Evolutionary conservation across 2,888 invertebrate genomes (phyloP).

Genomic region (Alcis repandata): DNA sequence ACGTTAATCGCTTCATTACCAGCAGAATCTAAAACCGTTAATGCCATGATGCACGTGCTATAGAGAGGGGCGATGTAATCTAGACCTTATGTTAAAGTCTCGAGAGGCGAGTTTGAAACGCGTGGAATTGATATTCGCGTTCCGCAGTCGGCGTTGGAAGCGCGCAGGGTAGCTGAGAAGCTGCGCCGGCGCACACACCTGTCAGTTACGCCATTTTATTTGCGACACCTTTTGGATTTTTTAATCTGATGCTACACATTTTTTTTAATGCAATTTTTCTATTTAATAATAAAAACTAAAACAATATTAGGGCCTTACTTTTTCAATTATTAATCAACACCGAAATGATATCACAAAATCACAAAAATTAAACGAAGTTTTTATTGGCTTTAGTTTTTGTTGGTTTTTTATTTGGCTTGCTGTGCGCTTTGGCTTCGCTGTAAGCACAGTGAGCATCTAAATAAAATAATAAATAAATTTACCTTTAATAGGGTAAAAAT

Average conservation of each 20-base stretch:
- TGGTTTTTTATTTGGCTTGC: too few species aligned
- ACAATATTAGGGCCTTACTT: too few species aligned
- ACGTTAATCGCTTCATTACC: conserved; percentile 61
- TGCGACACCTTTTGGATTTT: conserved; percentile 44
- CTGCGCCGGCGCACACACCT: conserved; percentile 69
- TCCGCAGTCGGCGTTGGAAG: conserved; percentile 65
- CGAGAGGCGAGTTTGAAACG: conserved; percentile 49
- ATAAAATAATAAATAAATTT: too few species aligned
- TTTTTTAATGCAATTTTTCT: too few species aligned
- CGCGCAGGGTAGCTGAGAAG: conserved; percentile 60
- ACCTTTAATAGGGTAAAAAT: too few species aligned
- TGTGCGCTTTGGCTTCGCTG: too few species aligned
- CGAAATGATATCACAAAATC: too few species aligned
- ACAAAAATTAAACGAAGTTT: too few species aligned
- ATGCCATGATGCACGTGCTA: conserved; percentile 63
- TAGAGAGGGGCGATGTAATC: conserved; percentile 37
- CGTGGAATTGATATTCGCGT: conserved; percentile 58
- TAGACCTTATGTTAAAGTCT: conserved; percentile 48
- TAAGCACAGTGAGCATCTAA: too few species aligned
- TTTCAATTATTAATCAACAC: too few species aligned
- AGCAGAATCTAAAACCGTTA: conserved; percentile 68
- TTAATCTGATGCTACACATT: not conserved
- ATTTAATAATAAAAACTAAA: too few species aligned
- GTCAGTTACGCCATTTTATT: conserved; percentile 68
- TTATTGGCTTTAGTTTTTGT: too few species aligned